Evolutionary conservation across 1,140 invertebrate genomes (phyloP).

Genomic region (Rhyacophila brunnea): DNA sequence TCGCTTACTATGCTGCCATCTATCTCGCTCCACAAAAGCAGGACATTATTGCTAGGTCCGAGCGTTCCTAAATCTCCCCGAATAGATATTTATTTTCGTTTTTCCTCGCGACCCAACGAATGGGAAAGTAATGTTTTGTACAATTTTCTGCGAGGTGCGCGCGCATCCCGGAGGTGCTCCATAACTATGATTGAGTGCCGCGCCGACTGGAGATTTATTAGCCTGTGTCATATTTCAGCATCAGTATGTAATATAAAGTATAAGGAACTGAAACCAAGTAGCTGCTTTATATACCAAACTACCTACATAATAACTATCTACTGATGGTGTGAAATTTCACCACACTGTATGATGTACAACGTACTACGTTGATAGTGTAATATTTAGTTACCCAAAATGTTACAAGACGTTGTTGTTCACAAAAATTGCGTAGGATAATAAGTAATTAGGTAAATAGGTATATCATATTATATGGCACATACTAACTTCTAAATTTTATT

Average conservation of each 20-base stretch:
- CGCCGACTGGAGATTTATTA: neutral
- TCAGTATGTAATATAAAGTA: neutral
- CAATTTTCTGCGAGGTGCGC: no score
- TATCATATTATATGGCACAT: no score
- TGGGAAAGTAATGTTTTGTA: constrained; percentile 31
- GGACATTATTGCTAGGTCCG: constrained; percentile 59
- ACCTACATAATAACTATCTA: no score
- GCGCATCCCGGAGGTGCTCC: constrained; percentile 7
- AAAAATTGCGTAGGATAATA: no score
- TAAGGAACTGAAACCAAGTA: neutral
- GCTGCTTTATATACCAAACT: neutral
- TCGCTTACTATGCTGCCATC: constrained; percentile 38
- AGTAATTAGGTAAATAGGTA: no score
- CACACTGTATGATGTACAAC: no score
- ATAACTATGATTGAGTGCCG: constrained; percentile 30
- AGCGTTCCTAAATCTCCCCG: constrained; percentile 56
- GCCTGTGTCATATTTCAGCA: neutral
- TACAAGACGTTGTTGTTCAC: no score
- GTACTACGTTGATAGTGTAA: no score
- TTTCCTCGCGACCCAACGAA: constrained; percentile 27
- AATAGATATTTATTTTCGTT: constrained; percentile 52
- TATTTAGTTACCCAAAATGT: no score
- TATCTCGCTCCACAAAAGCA: constrained; percentile 58
- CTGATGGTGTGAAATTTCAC: no score
- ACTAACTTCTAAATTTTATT: no score